A percentile compares a stretch with the other conserved stretches of the same genome.
These are phyloP conservation scores for Anas platyrhynchos DNA, from an alignment of 2,113 vertebrate genomes.

Conservation along the genomic window DNA sequence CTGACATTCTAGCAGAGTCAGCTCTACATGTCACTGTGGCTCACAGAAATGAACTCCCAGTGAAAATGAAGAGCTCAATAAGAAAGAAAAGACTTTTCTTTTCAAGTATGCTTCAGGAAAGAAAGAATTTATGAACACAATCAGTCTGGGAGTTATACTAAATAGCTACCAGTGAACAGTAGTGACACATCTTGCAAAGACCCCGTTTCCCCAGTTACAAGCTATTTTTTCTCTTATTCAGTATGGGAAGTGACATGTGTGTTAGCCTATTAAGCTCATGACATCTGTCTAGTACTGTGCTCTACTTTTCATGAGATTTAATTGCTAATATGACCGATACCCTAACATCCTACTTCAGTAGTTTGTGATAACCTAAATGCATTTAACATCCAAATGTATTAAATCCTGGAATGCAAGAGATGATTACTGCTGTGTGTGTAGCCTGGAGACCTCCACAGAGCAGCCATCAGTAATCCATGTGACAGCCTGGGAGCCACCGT, in stretches of 20 bases:
- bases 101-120: not conserved
- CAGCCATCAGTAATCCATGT: not conserved
- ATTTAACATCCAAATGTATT: not conserved
- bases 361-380: not conserved
- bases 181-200: not conserved
- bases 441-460: not conserved
- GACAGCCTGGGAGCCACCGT: not conserved
- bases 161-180: not conserved
- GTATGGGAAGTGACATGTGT: not conserved
- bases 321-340: not conserved
- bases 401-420: not conserved
- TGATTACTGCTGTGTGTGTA: not conserved
- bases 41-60: not conserved
- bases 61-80: not conserved
- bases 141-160: not conserved
- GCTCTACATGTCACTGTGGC: not conserved
- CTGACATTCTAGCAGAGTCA: constrained; percentile 4
- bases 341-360: not conserved
- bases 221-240: not conserved
- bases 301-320: not conserved
- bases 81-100: not conserved
- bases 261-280: not conserved
- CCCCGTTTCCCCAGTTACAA: not conserved
- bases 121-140: not conserved
- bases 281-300: not conserved